A percentile compares a stretch with the other conserved stretches of the same genome.
Evolutionary conservation across 2,113 vertebrate species (phyloP).

Genomic region (Carollia perspicillata): DNA sequence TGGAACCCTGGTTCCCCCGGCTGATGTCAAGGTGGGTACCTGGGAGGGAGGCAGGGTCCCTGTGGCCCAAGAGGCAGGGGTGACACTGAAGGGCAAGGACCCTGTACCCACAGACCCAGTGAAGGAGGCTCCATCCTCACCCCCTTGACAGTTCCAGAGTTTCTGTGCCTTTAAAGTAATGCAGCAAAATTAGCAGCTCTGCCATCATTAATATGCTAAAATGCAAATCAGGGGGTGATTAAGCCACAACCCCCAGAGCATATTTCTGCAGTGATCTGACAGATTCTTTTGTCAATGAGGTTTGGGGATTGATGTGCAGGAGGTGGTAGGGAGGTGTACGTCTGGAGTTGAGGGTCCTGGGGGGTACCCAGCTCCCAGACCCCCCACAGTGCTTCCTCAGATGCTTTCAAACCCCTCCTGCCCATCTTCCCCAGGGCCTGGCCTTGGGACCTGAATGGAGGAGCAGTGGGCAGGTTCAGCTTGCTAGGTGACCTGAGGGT

Average conservation of each 20-base stretch:
- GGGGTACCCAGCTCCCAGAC: not conserved
- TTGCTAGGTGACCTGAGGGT: not conserved
- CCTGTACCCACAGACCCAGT: not conserved
- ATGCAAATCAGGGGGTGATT: conserved; percentile 85
- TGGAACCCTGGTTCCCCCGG: not conserved
- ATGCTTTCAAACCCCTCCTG: too few relatives aligned
- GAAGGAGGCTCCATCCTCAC: not conserved
- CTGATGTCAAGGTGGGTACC: not conserved
- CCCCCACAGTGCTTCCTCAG: not conserved
- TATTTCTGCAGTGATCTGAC: conserved; percentile 74
- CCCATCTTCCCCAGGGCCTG: not conserved
- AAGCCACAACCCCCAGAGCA: conserved; percentile 79
- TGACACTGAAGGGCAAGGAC: not conserved
- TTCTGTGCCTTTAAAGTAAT: conserved; percentile 79
- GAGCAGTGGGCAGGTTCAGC: not conserved
- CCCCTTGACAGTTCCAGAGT: not conserved
- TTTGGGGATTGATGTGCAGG: conserved; percentile 56
- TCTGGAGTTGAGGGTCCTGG: not conserved
- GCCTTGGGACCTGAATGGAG: not conserved
- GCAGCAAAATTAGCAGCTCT: conserved; percentile 79
- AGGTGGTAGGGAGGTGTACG: not conserved
- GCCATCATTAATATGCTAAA: conserved; percentile 84
- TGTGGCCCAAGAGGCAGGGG: too few relatives aligned
- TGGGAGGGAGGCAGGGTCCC: too few relatives aligned
- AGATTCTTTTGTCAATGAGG: conserved; percentile 78